Conservation (phyloP, 2,113 vertebrate species). For the Bos taurus region ARS-UCD2.0 NC_037338.1:86010001-86010500, state of each 20-base stretch:
- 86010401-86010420: fast-evolving
- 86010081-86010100: neutral
- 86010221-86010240: conserved; percentile 38
- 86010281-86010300: neutral
- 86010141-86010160: neutral
- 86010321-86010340: neutral
- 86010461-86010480: neutral
- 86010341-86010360: neutral
- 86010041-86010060: neutral
- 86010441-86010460: neutral
- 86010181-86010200: conserved; percentile 40
- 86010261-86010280: conserved; percentile 29
- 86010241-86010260: conserved; percentile 31
- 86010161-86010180: neutral
- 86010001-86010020: neutral
- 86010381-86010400: fast-evolving
- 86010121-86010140: neutral
- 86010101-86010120: neutral
- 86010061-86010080: neutral
- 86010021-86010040: neutral
- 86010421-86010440: fast-evolving
- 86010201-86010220: conserved; percentile 33
- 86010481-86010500: neutral
- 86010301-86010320: neutral
- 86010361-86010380: neutral